A percentile compares a stretch with the other conserved stretches of the same genome.
These are phyloP conservation scores for Hemicentrotus pulcherrimus DNA, from an alignment of 35 echinoderm and acorn worm genomes.

Conservation along the genomic window DNA sequence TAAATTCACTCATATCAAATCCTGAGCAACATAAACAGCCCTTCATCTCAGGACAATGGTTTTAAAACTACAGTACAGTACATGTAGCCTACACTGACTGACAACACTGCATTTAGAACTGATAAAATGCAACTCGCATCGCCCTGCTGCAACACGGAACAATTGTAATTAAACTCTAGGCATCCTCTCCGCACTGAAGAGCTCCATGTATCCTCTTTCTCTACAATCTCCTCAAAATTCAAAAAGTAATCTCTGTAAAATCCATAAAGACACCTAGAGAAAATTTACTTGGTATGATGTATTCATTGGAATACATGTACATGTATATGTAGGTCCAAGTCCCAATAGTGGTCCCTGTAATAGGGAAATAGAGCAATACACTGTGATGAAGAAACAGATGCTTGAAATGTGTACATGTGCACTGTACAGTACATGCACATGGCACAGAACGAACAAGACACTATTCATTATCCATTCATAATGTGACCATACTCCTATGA, in stretches of 20 bases:
- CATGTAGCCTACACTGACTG: background rate
- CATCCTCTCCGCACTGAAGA: background rate
- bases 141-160: background rate
- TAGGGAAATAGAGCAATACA: background rate
- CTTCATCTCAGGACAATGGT: background rate
- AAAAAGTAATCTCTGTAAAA: background rate
- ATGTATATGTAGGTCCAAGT: background rate
- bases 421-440: background rate
- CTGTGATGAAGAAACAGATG: background rate
- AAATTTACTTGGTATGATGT: background rate
- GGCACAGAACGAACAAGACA: background rate
- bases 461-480: background rate
- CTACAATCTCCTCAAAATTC: background rate
- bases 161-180: no score
- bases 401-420: background rate
- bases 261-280: background rate
- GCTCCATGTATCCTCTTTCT: background rate
- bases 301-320: background rate
- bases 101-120: no score
- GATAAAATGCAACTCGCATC: no score
- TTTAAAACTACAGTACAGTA: background rate
- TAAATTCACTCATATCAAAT: background rate
- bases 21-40: background rate
- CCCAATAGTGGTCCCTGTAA: background rate
- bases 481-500: background rate